Evolutionary conservation across 2,888 invertebrate genomes (phyloP), one percentile per base, ranked within the genome.

Genomic region (Empis stercorea): DNA sequence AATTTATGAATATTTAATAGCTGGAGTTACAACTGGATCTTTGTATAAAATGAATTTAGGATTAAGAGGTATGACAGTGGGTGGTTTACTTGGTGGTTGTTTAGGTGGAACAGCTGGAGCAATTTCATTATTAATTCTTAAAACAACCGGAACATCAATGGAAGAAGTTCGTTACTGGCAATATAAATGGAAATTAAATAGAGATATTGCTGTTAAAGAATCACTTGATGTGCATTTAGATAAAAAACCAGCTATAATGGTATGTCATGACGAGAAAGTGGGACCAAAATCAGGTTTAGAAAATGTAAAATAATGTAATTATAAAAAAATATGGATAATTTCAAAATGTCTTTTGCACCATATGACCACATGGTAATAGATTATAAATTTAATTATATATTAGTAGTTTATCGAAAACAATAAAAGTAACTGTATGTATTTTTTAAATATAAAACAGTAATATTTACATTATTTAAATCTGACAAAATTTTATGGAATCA

Each of bases 21-120:
- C 80, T 1, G 88, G 86, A 10, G 65, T 72, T 0, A 9, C 79
- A 1, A 77, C 83, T 1, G 69, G 88, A 1, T 71, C 73, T 0
- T 14, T 81, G 6, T 87, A 80, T 60, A 87, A 82, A 69, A 62
- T 78, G 1, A 76, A 76, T 56, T 61, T 81, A 59, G 88, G 88
- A 1, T 62, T 81, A 2, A 75, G 77, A 44, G 87, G 79, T 6
- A 73, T 78, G 62, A 54, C 79, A 4, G 80, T 83, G 32, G 88
- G 87, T 9, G 75, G 75, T 38, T 66, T 74, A 14, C 59, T 84
- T 61, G 87, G 85, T 44, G 68, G 73, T 7, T 57, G 63, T 2
- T 59, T 86, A 46, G 84, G 86, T 44, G 60, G 74, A 1, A 36
- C 79, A 2, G 79, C 74, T 42, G 86, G 85, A 2, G 51, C 62